phyloP scores from a whole-genome alignment of 2,113 vertebrate genomes.

The Dromas ardeola region DNA sequence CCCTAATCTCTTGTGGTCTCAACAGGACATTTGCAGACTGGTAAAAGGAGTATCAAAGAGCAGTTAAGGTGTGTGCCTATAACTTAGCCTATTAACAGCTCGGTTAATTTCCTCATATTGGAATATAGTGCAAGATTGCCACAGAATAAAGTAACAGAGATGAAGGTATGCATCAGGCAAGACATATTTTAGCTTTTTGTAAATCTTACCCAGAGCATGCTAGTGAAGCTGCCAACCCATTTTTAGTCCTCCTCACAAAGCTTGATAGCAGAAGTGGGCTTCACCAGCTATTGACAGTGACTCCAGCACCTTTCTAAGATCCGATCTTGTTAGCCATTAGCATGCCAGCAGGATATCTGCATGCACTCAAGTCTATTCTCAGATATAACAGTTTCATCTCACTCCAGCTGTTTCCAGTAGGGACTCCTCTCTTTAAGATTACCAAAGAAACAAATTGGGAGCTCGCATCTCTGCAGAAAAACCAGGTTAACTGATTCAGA shows the following conservation, averaged over 20 bases:
- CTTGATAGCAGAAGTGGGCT: constrained; percentile 19
- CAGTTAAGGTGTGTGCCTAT: neutral
- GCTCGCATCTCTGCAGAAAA: neutral
- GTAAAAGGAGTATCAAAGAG: neutral
- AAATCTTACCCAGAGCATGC: neutral
- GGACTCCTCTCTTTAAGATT: constrained; percentile 21
- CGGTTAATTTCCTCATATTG: neutral
- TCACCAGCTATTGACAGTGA: constrained; percentile 4
- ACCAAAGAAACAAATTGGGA: constrained; percentile 2
- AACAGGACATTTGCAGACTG: neutral
- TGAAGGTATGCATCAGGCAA: neutral
- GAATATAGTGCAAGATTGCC: neutral
- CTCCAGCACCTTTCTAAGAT: neutral
- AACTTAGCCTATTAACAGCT: constrained; percentile 11
- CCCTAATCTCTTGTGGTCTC: neutral
- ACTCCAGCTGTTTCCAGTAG: constrained; percentile 41
- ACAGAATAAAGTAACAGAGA: neutral
- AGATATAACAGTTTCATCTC: constrained; percentile 10
- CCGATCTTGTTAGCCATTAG: constrained; percentile 43
- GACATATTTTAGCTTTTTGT: neutral
- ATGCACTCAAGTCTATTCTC: constrained; percentile 10
- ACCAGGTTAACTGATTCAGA: constrained; percentile 38
- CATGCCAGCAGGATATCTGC: constrained; percentile 14
- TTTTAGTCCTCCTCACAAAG: constrained; percentile 17
- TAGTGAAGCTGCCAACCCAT: neutral